phyloP scores from a whole-genome alignment of 92 coral and sea anemone species.

The Plumapathes pennacea region DNA sequence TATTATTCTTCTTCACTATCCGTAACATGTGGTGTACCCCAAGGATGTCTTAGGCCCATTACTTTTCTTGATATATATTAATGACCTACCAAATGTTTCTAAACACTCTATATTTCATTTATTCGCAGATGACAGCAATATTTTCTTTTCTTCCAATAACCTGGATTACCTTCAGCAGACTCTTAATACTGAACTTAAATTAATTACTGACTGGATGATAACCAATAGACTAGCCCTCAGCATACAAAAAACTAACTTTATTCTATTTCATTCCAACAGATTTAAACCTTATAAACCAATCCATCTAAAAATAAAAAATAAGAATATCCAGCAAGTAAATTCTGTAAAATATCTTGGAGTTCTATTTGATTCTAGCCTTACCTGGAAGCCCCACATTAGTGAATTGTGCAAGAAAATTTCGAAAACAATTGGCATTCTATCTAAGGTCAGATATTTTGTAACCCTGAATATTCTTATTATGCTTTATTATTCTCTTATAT shows the following conservation, averaged over 20 bases:
- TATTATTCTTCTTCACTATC: constrained; percentile 3
- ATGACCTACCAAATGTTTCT: constrained; percentile 40
- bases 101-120: constrained; percentile 31
- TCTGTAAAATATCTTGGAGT: too few species aligned
- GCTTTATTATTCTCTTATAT: too few species aligned
- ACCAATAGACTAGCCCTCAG: constrained; percentile 41
- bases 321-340: too few species aligned
- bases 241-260: constrained; percentile 37
- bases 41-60: constrained; percentile 55
- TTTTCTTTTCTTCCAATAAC: constrained; percentile 28
- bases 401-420: too few species aligned
- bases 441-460: too few species aligned
- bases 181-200: constrained; percentile 25
- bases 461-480: too few species aligned
- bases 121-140: constrained; percentile 59
- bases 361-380: too few species aligned
- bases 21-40: constrained; percentile 56
- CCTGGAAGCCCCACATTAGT: too few species aligned
- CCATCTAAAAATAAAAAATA: too few species aligned
- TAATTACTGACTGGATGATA: constrained; percentile 20
- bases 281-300: too few species aligned
- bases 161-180: constrained; percentile 3
- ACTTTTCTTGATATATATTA: constrained; percentile 43
- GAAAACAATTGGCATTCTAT: too few species aligned
- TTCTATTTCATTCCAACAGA: too few species aligned